A percentile compares a stretch with the other conserved stretches of the same genome.
Evolutionary conservation across 2,113 vertebrate genomes (phyloP).

Genomic region (Tylochromis polylepis): DNA sequence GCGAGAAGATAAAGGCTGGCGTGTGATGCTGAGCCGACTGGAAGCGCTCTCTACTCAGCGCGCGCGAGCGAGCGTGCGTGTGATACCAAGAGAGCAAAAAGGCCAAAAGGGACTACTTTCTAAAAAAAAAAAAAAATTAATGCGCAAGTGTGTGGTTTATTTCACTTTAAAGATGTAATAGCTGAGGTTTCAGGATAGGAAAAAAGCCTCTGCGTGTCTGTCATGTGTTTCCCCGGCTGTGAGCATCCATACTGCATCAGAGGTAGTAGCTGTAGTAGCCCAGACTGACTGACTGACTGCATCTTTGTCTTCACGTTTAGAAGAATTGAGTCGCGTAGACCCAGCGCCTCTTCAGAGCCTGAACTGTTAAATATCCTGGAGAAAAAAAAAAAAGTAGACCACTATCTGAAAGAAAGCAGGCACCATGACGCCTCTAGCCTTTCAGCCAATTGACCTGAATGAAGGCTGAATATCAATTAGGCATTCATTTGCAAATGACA

Average conservation of each 20-base stretch:
- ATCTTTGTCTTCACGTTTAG: conserved; percentile 30
- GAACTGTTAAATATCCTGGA: not conserved
- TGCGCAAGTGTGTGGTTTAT: not conserved
- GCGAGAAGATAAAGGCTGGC: not conserved
- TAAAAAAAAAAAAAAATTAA: not conserved
- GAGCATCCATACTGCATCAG: conserved; percentile 52
- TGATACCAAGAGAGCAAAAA: not conserved
- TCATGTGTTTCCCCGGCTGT: conserved; percentile 29
- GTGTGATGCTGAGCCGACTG: not conserved
- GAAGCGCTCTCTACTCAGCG: not conserved
- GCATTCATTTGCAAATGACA: conserved; percentile 70
- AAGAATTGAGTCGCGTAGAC: not conserved
- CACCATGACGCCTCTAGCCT: conserved; percentile 11
- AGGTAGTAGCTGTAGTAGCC: not conserved
- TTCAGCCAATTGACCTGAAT: conserved; percentile 53
- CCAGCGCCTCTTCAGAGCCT: not conserved
- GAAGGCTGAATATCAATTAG: conserved; percentile 67
- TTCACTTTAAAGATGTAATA: not conserved
- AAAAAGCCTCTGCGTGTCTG: not conserved
- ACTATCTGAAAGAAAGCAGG: not conserved
- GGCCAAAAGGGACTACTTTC: not conserved
- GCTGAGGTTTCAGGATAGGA: not conserved
- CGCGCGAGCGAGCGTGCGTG: not conserved
- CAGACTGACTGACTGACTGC: not conserved
- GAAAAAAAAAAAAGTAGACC: not conserved